Base-by-base conservation (phyloP, 2,888 invertebrate species). In the Acleris holmiana region DNA sequence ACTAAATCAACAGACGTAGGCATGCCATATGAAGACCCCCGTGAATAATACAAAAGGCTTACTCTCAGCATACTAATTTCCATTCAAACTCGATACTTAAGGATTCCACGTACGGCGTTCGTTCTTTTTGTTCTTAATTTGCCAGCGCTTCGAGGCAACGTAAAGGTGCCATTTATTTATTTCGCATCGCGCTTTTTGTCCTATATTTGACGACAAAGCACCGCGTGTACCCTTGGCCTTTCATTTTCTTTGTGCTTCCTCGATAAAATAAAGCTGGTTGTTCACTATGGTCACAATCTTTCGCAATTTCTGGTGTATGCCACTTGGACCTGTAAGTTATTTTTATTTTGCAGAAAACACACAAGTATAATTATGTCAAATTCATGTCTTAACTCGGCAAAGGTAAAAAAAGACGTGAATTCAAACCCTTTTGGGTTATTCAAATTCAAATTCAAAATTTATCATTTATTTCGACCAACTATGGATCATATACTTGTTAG, bases 221-320 rank as follows among this genome's bases (percentile, higher is more conserved):
- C 64, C 18, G 58, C 58, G 53, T 48, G 53, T 59, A 48, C 40
- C 46, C 46, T 19, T 23, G 53, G 47, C 51, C 63, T 57, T 63
- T 53, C 51, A 51, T 58, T 53, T 58, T 58, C 51, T 58, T 53
- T 13, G 35, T 46, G 25, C 40, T 40, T 47, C 51, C 51, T 53
- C 49, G 35, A 35, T 35, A 35, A 13, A 35, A 35, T 35, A 13
- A 35, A 35, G 29, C 8, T 29, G 29, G 29, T 29, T 8, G 29
- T 29, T 29, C 29, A 29, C 29, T 29, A 29, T 29, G 13, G 35
- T 35, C 0, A 35, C 0, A 13, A 35, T 3, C 10, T 35, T 35
- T 13, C 4, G 35, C 29, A 3, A 29, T 29, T 29, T 29, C 25
- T 25, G 8, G 7, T 25, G 25, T 25, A 7, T 2, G 7, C 29